A percentile compares a stretch with the other conserved stretches of the same genome.
Conservation (phyloP, 2,797 vertebrate genomes). For the Mastacembelus armatus region DNA sequence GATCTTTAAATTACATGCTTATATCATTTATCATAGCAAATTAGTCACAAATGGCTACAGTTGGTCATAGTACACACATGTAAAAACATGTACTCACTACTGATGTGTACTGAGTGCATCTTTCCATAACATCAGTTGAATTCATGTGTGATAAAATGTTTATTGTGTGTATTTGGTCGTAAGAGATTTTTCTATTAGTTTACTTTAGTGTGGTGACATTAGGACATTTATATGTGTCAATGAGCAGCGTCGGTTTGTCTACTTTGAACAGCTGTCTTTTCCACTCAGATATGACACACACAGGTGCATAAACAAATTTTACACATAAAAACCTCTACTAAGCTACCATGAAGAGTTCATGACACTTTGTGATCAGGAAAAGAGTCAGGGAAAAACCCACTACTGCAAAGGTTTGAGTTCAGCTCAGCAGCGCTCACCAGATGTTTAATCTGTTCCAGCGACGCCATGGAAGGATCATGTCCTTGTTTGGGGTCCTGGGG, state of each 20-base stretch:
- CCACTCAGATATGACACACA: constrained; percentile 29
- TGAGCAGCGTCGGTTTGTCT: too few relatives aligned
- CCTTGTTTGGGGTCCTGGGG: too few relatives aligned
- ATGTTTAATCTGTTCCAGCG: background rate
- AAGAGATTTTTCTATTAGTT: constrained; percentile 27
- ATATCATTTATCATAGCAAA: constrained; percentile 51
- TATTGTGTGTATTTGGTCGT: background rate
- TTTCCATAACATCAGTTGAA: background rate
- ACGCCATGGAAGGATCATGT: background rate
- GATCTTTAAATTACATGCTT: constrained; percentile 53
- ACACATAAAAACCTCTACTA: constrained; percentile 1
- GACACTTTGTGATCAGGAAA: constrained; percentile 13
- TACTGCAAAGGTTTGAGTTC: background rate
- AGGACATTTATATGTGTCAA: constrained; percentile 42
- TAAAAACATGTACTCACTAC: constrained; percentile 11
- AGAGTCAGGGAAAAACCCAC: background rate
- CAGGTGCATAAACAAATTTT: constrained; percentile 12
- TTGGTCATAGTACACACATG: constrained; percentile 18
- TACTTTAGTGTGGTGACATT: constrained; percentile 32
- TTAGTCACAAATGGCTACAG: constrained; percentile 12
- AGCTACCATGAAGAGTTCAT: constrained; percentile 27
- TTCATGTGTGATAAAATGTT: constrained; percentile 1
- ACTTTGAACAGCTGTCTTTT: constrained; percentile 61
- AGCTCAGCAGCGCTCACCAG: background rate
- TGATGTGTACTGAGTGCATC: background rate